Base-by-base conservation (phyloP, 2,888 invertebrate genomes). In the Drosophila cognata region DNA sequence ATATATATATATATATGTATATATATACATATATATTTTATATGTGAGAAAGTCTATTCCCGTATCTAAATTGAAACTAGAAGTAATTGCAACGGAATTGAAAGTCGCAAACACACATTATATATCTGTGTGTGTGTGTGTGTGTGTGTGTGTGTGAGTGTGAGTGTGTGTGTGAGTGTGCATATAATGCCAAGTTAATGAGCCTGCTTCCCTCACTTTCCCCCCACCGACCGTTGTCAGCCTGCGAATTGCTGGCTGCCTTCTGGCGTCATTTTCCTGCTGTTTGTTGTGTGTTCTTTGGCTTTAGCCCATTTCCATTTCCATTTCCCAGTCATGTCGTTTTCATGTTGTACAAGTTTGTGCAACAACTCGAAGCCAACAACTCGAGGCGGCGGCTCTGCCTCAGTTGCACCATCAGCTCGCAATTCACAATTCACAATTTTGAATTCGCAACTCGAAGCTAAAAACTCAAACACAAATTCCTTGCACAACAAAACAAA, bases 311-410 rank as follows among this genome's bases (percentile, higher is more conserved):
- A 80, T 76, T 46, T 46, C 21, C 35, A 35, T 35, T 36, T 36
- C 36, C 46, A 46, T 46, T 79, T 79, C 43, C 71, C 66, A 68
- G 73, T 67, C 77, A 62, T 86, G 81, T 83, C 86, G 82, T 82
- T 82, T 85, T 71, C 86, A 88, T 88, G 87, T 88, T 78, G 74
- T 73, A 88, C 73, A 82, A 82, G 80, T 79, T 79, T 81, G 81
- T 77, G 77, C 73, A 64, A 74, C 81, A 88, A 84, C 81, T 82
- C 64, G 61, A 78, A 86, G 84, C 74, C 71, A 84, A 82, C 75
- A 75, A 74, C 77, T 78, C 50, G 51, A 64, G 75, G 79, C 75
- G 59, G 28, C 33, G 2, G n/a, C 31, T 11, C 52, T 43, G 53
- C 36, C 18, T 41, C 29, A 43, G 36, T 46, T 61, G 71, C 71